A percentile compares a stretch with the other conserved stretches of the same genome.
Conservation (phyloP, 2,113 vertebrate genomes). For the Pluvianellus socialis region DNA sequence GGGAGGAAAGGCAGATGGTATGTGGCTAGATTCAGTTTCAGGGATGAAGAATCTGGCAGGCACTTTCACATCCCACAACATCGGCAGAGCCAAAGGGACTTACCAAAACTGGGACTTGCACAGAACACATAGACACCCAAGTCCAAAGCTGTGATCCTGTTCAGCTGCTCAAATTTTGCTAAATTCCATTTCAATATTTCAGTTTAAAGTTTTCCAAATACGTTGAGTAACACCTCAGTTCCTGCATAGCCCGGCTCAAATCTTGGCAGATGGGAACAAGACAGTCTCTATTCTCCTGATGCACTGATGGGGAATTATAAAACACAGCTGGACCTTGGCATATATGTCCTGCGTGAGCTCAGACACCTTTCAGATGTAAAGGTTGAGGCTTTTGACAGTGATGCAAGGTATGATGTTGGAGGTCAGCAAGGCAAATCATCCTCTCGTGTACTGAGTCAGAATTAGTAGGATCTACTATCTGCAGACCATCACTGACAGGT, state of each 20-base stretch:
- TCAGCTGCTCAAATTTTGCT: conserved; percentile 52
- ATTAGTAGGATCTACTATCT: not conserved
- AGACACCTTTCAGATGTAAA: not conserved
- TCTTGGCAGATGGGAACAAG: not conserved
- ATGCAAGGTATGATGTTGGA: not conserved
- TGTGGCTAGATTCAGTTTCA: conserved; percentile 23
- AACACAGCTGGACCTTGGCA: not conserved
- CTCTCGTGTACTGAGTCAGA: not conserved
- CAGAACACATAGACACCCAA: conserved; percentile 33
- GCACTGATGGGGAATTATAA: not conserved
- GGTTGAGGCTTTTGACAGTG: not conserved
- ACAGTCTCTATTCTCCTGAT: not conserved
- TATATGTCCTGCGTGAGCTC: not conserved
- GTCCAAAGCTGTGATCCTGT: conserved; percentile 46
- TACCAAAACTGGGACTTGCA: conserved; percentile 33
- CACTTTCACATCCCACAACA: conserved; percentile 35
- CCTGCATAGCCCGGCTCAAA: not conserved
- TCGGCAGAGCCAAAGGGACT: not conserved
- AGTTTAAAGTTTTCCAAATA: conserved; percentile 34
- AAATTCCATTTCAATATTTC: conserved; percentile 55
- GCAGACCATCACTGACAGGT: not conserved
- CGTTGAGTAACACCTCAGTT: conserved; percentile 24
- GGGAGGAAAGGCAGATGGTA: conserved; percentile 44
- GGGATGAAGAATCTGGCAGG: conserved; percentile 35
- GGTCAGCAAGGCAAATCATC: not conserved